Conservation (phyloP, 2,113 vertebrate genomes). For the Cinclus cinclus region DNA sequence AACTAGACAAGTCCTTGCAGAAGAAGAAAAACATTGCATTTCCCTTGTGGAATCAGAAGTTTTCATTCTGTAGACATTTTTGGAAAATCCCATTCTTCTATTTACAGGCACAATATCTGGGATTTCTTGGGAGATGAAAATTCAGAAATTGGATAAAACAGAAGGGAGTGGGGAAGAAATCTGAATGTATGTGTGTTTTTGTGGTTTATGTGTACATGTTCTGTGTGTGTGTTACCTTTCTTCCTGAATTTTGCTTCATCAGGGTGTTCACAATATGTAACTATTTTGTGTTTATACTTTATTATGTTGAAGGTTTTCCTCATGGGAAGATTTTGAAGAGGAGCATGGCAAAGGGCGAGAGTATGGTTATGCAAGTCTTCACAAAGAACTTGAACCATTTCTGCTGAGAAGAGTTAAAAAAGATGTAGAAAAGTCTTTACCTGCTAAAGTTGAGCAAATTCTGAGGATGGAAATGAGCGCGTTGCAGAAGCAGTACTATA, state of each 20-base stretch:
- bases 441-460: constrained; percentile 98
- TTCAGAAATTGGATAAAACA: background rate
- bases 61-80: background rate
- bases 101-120: background rate
- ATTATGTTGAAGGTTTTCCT: constrained; percentile 85
- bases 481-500: constrained; percentile 98
- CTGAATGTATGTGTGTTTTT: background rate
- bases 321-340: constrained; percentile 97
- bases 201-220: background rate
- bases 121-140: background rate
- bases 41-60: background rate
- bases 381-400: constrained; percentile 97
- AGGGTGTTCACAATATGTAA: background rate
- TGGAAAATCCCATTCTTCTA: background rate
- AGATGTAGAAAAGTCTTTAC: constrained; percentile 97
- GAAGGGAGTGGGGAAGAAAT: background rate
- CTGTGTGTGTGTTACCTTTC: background rate
- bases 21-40: background rate
- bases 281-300: background rate
- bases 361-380: constrained; percentile 94
- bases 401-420: constrained; percentile 95
- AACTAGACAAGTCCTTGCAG: background rate
- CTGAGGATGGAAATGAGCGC: constrained; percentile 98
- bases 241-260: background rate
- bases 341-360: constrained; percentile 97